Base-by-base conservation (phyloP, 2,888 invertebrate species). In the Dione juno region DNA sequence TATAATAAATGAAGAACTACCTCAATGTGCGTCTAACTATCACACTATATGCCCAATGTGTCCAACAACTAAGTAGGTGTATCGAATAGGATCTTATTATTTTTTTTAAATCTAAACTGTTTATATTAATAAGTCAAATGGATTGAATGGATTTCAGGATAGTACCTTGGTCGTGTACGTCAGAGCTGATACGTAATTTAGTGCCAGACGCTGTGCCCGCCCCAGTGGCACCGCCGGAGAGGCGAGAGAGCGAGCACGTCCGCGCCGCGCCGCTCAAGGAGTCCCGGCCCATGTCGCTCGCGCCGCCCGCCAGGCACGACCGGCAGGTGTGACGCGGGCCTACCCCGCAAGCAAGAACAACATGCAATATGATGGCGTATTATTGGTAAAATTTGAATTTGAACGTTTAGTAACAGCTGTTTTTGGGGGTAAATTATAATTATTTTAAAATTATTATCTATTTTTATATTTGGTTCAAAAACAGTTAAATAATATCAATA, bases 161-260 rank as follows among this genome's bases (percentile, higher is more conserved):
- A 65, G 94, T 97, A 74, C 97, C 97, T 16, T 96, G 96, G 96
- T 89, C 93, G 16, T 95, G 96, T 75, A 88, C 94, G 69, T 94
- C 95, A 3, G 95, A 96, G 80, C 88, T 96, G 76, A 89, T 97
- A 74, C 94, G 95, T 65, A 93, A 94, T 11, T 80, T 97, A 35
- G 95, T 97, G 16, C 95, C 94, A 0, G 96, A 96, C 81, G 96
- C 95, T 2, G 93, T 94, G 13, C 96, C 96, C n/a, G 74, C 71
- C 5, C 70, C 77, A 7, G 66, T 71, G 19, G 72, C 72, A 0
- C 21, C 37, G 52, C 57, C 76, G 0, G 35, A 69, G 2, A 66
- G 19, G n/a, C 59, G 54, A 1, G 67, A 73, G 19, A 37, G 54
- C 28, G 70, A 69, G 8, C 70, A 57, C 11, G n/a, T 66, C 3